Conservation (phyloP, 2,113 vertebrate species). For the Shinisaurus crocodilurus region DNA sequence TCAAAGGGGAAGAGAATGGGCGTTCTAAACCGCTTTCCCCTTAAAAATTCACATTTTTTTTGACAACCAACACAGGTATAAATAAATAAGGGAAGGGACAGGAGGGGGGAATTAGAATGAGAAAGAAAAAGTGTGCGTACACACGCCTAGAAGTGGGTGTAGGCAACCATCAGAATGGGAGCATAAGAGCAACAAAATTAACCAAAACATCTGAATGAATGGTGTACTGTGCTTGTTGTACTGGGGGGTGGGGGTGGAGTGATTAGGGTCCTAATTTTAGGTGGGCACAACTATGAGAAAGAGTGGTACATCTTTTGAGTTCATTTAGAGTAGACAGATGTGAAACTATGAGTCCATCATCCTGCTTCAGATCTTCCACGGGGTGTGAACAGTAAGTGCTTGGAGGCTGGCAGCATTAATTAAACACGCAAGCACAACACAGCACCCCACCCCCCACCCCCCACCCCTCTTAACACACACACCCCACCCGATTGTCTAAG, state of each 20-base stretch:
- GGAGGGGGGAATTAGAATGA: no score
- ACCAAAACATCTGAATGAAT: not conserved
- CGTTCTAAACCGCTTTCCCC: not conserved
- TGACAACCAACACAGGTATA: slow-evolving; percentile 2
- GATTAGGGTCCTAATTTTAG: no score
- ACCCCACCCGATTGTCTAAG: not conserved
- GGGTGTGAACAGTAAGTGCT: no score
- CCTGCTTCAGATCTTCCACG: no score
- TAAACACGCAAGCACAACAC: not conserved
- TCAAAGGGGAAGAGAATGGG: not conserved
- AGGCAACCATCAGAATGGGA: not conserved
- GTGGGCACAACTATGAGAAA: not conserved
- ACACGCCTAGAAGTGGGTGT: no score
- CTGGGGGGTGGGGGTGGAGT: fast-evolving
- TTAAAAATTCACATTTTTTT: slow-evolving; percentile 38
- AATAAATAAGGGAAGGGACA: slow-evolving; percentile 17
- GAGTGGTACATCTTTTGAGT: not conserved
- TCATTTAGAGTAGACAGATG: no score
- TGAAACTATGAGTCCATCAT: no score
- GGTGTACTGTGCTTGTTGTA: not conserved
- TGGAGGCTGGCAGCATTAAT: not conserved
- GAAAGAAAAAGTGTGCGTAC: no score
- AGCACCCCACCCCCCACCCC: not conserved
- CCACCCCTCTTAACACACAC: no score
- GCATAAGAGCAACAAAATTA: not conserved